Percentiles rank a stretch among this genome's conserved stretches.
These are phyloP conservation scores for Chauna torquata DNA, from an alignment of 2,113 vertebrate genomes.

Conservation along the genomic window DNA sequence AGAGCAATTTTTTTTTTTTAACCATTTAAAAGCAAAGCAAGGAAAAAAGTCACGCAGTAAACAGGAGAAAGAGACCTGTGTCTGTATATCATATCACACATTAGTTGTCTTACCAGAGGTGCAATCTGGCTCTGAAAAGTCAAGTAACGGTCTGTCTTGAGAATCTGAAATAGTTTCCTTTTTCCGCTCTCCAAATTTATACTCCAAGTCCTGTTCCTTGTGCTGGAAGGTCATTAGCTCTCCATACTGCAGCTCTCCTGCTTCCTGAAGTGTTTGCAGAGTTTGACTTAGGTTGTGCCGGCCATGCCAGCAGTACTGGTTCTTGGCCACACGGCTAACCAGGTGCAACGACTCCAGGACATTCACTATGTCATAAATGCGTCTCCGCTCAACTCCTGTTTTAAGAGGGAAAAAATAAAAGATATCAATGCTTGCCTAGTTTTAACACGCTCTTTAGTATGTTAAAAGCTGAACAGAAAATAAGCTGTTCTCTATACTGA, in stretches of 20 bases:
- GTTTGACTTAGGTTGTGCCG: constrained; percentile 82
- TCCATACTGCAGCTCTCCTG: constrained; percentile 86
- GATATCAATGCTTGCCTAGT: background rate
- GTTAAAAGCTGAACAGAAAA: background rate
- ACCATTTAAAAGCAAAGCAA: background rate
- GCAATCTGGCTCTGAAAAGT: constrained; percentile 75
- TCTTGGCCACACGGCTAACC: constrained; percentile 93
- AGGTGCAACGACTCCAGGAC: constrained; percentile 91
- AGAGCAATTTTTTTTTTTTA: background rate
- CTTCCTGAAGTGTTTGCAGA: constrained; percentile 82
- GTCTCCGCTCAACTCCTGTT: constrained; percentile 90
- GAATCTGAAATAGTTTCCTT: constrained; percentile 51
- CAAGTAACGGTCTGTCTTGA: constrained; percentile 64
- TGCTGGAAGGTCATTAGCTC: constrained; percentile 82
- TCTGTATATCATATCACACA: background rate
- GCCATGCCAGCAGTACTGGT: constrained; percentile 93
- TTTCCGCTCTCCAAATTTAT: constrained; percentile 58
- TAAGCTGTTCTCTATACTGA: background rate
- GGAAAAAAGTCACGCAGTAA: background rate
- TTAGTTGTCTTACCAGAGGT: constrained; percentile 76
- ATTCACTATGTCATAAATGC: constrained; percentile 95
- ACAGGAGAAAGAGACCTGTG: background rate
- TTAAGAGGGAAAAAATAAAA: background rate
- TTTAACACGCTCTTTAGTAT: background rate
- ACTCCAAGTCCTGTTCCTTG: constrained; percentile 73